Evolutionary conservation across 2,113 vertebrate genomes (phyloP).

Genomic region (Psilopsiagon aymara): DNA sequence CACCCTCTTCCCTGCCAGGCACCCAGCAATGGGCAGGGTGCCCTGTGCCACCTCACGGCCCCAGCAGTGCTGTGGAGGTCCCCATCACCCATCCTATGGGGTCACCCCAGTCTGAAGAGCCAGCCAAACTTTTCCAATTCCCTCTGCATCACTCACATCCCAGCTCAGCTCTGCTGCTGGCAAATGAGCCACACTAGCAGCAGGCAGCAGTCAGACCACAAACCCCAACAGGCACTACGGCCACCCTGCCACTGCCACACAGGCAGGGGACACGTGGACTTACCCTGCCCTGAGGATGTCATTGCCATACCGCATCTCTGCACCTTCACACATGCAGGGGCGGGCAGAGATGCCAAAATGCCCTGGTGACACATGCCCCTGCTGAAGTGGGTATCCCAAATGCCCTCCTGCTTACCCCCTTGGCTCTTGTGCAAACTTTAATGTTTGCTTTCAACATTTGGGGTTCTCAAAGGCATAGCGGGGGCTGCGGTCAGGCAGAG

Average conservation of each 20-base stretch:
- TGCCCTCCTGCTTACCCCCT: neutral
- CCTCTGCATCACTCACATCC: neutral
- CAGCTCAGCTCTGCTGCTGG: neutral
- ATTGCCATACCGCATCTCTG: neutral
- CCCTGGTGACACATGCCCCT: neutral
- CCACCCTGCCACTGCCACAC: neutral
- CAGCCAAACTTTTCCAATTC: neutral
- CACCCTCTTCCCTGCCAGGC: neutral
- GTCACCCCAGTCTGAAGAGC: neutral
- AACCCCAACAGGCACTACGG: fast-evolving
- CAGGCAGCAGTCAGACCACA: neutral
- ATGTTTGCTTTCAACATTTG: neutral
- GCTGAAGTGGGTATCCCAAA: neutral
- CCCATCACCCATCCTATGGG: fast-evolving
- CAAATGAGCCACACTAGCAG: fast-evolving
- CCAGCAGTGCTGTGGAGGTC: neutral
- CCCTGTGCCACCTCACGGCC: fast-evolving
- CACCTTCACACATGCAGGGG: fast-evolving
- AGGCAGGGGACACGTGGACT: neutral
- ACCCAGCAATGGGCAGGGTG: neutral
- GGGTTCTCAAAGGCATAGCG: neutral
- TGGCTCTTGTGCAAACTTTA: neutral
- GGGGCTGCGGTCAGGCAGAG: neutral
- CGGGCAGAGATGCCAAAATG: neutral
- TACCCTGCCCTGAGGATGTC: neutral